phyloP scores from a whole-genome alignment of 2,797 vertebrate species.

The Avahi laniger region DNA sequence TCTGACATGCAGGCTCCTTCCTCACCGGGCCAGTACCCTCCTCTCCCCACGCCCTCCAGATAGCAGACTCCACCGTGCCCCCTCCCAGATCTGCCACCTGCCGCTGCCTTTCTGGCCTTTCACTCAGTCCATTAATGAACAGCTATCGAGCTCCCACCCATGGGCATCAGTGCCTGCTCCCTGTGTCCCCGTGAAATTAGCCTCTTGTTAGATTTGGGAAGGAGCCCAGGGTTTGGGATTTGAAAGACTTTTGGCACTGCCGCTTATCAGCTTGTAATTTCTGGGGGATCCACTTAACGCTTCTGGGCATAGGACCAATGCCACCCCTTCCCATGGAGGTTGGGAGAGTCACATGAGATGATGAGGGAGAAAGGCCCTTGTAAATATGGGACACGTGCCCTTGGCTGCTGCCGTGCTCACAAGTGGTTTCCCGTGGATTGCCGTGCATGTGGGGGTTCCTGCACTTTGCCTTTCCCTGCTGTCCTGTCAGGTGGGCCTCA shows the following conservation, averaged over 20 bases:
- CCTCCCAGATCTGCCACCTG: background rate
- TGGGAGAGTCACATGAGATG: background rate
- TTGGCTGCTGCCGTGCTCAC: background rate
- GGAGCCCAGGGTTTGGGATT: background rate
- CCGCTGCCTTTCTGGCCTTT: background rate
- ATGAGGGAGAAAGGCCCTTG: too few relatives aligned
- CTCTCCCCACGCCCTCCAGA: fast-evolving
- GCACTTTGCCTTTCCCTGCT: background rate
- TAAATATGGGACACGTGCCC: fast-evolving
- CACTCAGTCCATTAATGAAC: background rate
- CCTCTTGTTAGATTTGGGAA: background rate
- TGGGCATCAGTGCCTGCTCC: background rate
- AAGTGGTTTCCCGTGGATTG: fast-evolving
- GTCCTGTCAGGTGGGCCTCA: background rate
- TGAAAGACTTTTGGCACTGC: background rate
- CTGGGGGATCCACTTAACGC: background rate
- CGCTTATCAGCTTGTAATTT: background rate
- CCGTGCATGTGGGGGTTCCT: fast-evolving
- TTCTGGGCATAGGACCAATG: background rate
- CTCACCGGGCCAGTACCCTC: background rate
- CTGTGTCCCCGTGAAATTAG: background rate
- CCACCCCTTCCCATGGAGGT: background rate
- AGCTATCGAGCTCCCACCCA: background rate
- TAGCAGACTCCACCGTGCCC: background rate
- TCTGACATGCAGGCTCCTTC: background rate